Evolutionary conservation across 2,113 vertebrate species (phyloP), one percentile per base, ranked within the genome.

Genomic region (Perognathus longimembris): DNA sequence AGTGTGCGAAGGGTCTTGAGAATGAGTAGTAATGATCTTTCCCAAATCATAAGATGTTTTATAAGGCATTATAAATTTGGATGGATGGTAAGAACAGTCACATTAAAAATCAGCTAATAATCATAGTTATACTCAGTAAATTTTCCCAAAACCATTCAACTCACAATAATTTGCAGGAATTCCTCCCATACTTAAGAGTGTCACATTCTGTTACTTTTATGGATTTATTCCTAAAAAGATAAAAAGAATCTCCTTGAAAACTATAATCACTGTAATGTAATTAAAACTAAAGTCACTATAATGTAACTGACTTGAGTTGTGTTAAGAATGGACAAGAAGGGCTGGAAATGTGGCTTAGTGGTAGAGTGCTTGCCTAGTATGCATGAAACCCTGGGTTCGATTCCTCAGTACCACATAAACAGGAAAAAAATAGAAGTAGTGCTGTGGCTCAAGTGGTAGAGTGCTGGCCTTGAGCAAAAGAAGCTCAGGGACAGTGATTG

Each of bases 41-140:
- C 92, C 76, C 95, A 96, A 94, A 95, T 91, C 59, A 28, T 79
- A 89, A 95, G 93, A 42, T 45, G 81, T 91, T 95, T 94, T 91
- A 96, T 88, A 92, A 93, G 92, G 85, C 88, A 94, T 88, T 90
- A 21, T 93, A 95, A 84, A 88, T 94, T 45, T 66, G 59, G 57
- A 74, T 93, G 85, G 38, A 50, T 87, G 70, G 74, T 59, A 89
- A 94, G 81, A 80, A 57, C 36, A 91, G 59, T 69, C 77, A 64
- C 34, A 50, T 74, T 87, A 61, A 88, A 91, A 96, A 87, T 34
- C 59, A 90, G 45, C 63, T 81, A 92, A 88, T 63, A 76, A 54
- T 38, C 34, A 69, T 50, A 89, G 77, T 91, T 42, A 28, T 11
- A 54, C 70, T 91, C 85, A 45, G 15, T 76, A 64, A 74, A 42